These are phyloP conservation scores for Ascidia mentula DNA, from an alignment of 23 tunicate species.

Conservation along the genomic window DNA sequence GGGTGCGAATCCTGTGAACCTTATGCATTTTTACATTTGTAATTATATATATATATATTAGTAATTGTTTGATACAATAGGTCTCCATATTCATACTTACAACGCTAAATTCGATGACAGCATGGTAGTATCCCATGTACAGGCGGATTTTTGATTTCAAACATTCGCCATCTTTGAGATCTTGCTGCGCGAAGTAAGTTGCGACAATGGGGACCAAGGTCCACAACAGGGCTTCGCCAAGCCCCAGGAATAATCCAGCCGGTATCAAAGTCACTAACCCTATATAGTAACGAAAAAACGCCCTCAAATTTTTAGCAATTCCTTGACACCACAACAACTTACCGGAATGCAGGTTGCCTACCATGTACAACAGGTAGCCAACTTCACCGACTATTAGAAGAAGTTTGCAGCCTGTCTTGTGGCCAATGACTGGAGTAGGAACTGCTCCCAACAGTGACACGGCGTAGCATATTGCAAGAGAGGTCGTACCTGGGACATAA, in stretches of 20 bases:
- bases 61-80: neutral
- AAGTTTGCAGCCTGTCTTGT: neutral
- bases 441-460: neutral
- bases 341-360: slow-evolving; percentile 11
- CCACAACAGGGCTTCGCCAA: slow-evolving; percentile 28
- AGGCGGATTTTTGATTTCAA: neutral
- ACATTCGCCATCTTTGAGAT: neutral
- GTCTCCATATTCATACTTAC: neutral
- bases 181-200: slow-evolving; percentile 3
- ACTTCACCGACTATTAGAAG: neutral
- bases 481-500: no score
- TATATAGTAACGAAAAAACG: neutral
- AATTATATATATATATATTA: no score
- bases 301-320: neutral
- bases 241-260: slow-evolving; percentile 10
- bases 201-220: neutral
- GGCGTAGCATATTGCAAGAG: neutral
- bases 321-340: neutral
- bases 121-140: neutral
- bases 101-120: neutral
- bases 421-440: neutral
- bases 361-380: neutral
- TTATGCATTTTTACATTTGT: no score
- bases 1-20: no score
- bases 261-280: slow-evolving; percentile 3